phyloP scores from a whole-genome alignment of 64 coral and sea anemone genomes.

The Acropora tenuis region DNA sequence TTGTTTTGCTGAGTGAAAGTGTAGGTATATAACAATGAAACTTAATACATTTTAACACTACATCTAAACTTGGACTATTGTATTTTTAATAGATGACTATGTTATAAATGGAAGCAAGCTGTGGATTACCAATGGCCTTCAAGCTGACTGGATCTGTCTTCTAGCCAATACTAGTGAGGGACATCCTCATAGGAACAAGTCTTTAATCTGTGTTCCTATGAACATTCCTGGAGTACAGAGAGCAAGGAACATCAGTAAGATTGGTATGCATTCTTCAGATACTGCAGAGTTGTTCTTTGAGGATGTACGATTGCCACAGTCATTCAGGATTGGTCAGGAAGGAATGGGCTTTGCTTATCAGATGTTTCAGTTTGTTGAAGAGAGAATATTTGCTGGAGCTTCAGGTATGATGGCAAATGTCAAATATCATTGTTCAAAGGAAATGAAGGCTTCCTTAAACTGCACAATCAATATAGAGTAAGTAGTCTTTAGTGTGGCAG shows the following conservation, averaged over 20 bases:
- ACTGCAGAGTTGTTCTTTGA: conserved; percentile 99
- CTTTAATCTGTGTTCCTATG: conserved; percentile 89
- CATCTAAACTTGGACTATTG: background rate
- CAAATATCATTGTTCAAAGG: too few relatives aligned
- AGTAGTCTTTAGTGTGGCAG: too few relatives aligned
- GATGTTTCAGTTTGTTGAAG: conserved; percentile 99
- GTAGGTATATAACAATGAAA: too few relatives aligned
- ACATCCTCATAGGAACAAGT: conserved; percentile 88
- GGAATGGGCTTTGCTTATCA: conserved; percentile 94
- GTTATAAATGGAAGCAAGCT: conserved; percentile 98
- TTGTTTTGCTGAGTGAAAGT: too few relatives aligned
- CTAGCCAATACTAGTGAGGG: conserved; percentile 93
- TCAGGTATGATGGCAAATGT: conserved; percentile 52
- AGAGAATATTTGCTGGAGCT: conserved; percentile 95
- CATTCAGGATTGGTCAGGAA: conserved; percentile 91
- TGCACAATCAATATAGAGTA: too few relatives aligned
- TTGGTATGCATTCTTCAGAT: conserved; percentile 99
- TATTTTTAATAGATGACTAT: conserved; percentile 81
- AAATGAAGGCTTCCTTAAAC: too few relatives aligned
- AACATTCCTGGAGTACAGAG: conserved; percentile 80
- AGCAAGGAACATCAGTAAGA: conserved; percentile 83
- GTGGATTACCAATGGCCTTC: conserved; percentile 98
- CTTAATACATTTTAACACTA: too few relatives aligned
- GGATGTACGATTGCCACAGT: conserved; percentile 91
- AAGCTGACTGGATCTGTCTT: conserved; percentile 99